Percentiles rank a stretch among this genome's conserved stretches.
These are phyloP conservation scores for Kradibia gibbosae DNA, from an alignment of 1,140 invertebrate species.

Conservation along the genomic window DNA sequence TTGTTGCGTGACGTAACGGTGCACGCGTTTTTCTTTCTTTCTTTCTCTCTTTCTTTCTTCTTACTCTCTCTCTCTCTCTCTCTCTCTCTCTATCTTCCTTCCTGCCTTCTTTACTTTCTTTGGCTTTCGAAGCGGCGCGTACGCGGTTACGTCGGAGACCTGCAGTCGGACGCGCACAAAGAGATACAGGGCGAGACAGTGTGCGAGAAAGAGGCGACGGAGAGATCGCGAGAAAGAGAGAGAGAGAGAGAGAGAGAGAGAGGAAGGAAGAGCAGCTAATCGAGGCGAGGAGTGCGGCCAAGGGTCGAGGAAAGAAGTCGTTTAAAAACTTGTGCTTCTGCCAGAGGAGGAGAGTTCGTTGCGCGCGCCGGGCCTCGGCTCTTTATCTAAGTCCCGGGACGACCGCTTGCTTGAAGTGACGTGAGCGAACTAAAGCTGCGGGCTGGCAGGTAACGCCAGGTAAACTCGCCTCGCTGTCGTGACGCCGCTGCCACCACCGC, in stretches of 20 bases:
- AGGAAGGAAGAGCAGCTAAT: too few relatives aligned
- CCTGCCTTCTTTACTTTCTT: neutral
- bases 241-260: neutral
- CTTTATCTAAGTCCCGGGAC: slow-evolving; percentile 41
- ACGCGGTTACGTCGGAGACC: neutral
- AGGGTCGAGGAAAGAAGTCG: neutral
- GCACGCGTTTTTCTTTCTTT: neutral
- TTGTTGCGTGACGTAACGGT: neutral
- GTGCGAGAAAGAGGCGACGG: neutral
- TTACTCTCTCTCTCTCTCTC: too few relatives aligned
- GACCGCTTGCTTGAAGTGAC: slow-evolving; percentile 72
- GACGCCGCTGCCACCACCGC: slow-evolving; percentile 14
- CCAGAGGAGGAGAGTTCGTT: slow-evolving; percentile 9
- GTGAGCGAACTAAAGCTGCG: slow-evolving; percentile 71
- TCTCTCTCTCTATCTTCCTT: neutral
- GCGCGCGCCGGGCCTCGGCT: neutral
- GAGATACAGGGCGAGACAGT: neutral
- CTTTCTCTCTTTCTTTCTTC: neutral
- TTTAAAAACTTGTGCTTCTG: slow-evolving; percentile 17
- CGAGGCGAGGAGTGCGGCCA: neutral
- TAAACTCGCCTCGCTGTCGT: slow-evolving; percentile 60
- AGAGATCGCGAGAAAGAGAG: too few relatives aligned
- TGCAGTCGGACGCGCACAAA: neutral
- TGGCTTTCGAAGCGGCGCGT: neutral
- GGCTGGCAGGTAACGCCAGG: slow-evolving; percentile 71